These are phyloP conservation scores for Neopelma chrysocephalum DNA, from an alignment of 2,797 vertebrate genomes.

Conservation along the genomic window DNA sequence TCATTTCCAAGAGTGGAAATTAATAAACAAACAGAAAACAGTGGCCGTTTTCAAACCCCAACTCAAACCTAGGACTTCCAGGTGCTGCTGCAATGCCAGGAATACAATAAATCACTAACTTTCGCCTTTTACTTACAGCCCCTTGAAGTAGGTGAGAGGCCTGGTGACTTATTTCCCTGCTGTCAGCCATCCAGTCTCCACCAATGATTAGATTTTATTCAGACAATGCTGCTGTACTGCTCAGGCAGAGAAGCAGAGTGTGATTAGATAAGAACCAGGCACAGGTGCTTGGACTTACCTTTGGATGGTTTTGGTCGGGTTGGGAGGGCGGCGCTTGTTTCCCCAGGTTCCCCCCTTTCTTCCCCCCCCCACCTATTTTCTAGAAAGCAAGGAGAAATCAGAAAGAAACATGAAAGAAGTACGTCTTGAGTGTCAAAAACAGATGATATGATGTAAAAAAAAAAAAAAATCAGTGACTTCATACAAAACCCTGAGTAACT, in stretches of 20 bases:
- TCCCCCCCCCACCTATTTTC: neutral
- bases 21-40: neutral
- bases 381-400: neutral
- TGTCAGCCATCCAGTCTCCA: constrained; percentile 16
- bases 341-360: neutral
- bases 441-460: neutral
- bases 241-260: neutral
- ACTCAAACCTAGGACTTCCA: neutral
- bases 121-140: neutral
- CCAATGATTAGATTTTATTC: neutral
- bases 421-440: neutral
- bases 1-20: neutral
- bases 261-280: neutral
- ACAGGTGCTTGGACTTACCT: neutral
- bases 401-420: neutral
- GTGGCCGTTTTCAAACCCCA: neutral
- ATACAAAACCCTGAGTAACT: neutral
- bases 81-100: neutral
- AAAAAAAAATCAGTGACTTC: neutral
- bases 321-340: neutral
- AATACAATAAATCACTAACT: neutral
- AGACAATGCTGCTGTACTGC: neutral
- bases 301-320: neutral
- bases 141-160: neutral
- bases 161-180: neutral